A percentile compares a stretch with the other conserved stretches of the same genome.
Evolutionary conservation across 2,797 vertebrate species (phyloP).

Genomic region (Pseudochirops corinnae): DNA sequence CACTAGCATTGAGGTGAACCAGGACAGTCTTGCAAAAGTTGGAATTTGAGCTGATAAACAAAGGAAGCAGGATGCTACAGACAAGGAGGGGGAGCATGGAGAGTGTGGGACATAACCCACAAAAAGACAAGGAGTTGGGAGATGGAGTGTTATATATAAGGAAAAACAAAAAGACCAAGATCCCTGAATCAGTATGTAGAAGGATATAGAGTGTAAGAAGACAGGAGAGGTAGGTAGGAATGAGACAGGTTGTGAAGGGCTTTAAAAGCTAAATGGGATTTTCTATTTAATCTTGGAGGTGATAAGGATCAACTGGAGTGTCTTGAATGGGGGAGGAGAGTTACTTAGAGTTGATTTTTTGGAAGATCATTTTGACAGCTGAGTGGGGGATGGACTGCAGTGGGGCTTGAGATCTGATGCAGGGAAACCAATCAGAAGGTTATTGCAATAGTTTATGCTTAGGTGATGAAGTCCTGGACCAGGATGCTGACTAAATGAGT

Average conservation of each 20-base stretch:
- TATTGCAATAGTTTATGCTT: not conserved
- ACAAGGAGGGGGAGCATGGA: not conserved
- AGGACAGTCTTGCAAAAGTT: not conserved
- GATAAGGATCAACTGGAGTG: not conserved
- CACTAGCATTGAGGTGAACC: not conserved
- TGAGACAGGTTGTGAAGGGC: not conserved
- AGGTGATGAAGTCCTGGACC: not conserved
- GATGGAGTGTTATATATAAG: not conserved
- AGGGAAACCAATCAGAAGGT: not conserved
- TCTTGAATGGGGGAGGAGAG: not conserved
- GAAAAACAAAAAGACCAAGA: not conserved
- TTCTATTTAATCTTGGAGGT: not conserved
- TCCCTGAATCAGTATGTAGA: not conserved
- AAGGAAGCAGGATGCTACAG: not conserved
- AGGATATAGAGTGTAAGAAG: not conserved
- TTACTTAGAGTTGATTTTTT: not conserved
- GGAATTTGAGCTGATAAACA: not conserved
- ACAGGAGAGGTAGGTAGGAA: not conserved
- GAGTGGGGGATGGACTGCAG: not conserved
- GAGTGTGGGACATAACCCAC: not conserved
- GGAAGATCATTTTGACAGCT: not conserved
- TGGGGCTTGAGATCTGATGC: not conserved
- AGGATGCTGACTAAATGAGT: not conserved
- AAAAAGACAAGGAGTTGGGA: not conserved
- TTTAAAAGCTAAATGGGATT: not conserved